A percentile compares a stretch with the other conserved stretches of the same genome.
Conservation (phyloP, 2,888 invertebrate genomes). For the Smittia sp. region DNA sequence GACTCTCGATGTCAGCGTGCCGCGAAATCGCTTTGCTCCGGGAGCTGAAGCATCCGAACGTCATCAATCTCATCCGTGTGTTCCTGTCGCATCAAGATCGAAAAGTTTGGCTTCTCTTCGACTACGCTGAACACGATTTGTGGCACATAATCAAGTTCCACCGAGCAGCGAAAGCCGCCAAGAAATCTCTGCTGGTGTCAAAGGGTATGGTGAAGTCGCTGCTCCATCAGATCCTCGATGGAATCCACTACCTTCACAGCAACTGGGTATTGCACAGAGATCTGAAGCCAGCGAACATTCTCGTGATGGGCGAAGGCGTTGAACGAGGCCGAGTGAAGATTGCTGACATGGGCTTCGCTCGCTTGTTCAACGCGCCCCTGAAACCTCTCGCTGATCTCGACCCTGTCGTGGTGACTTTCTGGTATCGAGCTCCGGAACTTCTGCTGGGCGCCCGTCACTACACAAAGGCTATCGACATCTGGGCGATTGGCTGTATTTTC, state of each 20-base stretch:
- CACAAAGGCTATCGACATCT: slow-evolving; percentile 97
- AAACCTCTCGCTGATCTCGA: slow-evolving; percentile 97
- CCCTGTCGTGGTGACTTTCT: slow-evolving; percentile 99
- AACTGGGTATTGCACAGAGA: slow-evolving; percentile 91
- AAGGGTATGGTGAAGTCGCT: slow-evolving; percentile 98
- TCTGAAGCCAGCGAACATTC: slow-evolving; percentile 94
- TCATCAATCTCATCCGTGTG: slow-evolving; percentile 92
- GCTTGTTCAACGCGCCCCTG: slow-evolving; percentile 94
- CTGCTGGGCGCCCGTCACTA: slow-evolving; percentile 93
- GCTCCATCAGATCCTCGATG: slow-evolving; percentile 95
- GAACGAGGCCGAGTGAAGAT: slow-evolving; percentile 97
- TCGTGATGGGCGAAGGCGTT: slow-evolving; percentile 98
- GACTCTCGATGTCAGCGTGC: slow-evolving; percentile 98
- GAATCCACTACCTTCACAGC: slow-evolving; percentile 97
- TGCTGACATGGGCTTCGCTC: slow-evolving; percentile 99
- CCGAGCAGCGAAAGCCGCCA: slow-evolving; percentile 94
- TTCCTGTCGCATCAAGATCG: slow-evolving; percentile 95
- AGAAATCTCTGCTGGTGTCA: slow-evolving; percentile 93
- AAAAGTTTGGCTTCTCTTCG: slow-evolving; percentile 95
- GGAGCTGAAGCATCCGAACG: slow-evolving; percentile 95
- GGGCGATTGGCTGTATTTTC: slow-evolving; percentile 99
- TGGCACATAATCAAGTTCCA: slow-evolving; percentile 99
- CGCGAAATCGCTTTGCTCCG: slow-evolving; percentile 94
- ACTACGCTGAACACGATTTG: slow-evolving; percentile 98
- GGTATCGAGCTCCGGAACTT: slow-evolving; percentile 97